Conservation (phyloP, 2,113 vertebrate genomes). For the Lynx canadensis region DNA sequence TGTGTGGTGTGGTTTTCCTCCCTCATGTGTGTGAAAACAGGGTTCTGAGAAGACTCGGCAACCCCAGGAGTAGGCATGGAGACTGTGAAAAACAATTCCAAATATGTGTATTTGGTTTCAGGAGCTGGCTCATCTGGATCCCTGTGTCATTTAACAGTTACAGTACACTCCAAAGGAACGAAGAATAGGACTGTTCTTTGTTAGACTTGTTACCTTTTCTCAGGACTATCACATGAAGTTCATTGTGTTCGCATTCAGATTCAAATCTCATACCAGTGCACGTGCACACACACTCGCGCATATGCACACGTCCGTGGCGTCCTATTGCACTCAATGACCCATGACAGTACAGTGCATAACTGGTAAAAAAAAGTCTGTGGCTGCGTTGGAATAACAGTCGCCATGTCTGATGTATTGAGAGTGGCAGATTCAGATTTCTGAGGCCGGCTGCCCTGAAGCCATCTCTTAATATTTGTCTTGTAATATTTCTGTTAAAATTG, state of each 20-base stretch:
- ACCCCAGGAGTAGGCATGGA: conserved; percentile 44
- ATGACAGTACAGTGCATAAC: background rate
- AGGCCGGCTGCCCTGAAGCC: conserved; percentile 41
- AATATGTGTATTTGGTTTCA: conserved; percentile 57
- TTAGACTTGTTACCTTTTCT: background rate
- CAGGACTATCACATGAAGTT: background rate
- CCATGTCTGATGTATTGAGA: background rate
- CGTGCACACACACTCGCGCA: accelerated
- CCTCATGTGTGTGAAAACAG: conserved; percentile 31
- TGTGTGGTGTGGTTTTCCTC: conserved; percentile 42
- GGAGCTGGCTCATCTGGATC: background rate
- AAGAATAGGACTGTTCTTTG: background rate
- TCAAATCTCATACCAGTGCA: background rate
- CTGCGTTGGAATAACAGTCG: background rate
- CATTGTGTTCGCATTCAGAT: background rate
- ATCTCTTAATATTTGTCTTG: conserved; percentile 64
- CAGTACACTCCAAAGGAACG: background rate
- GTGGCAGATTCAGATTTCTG: conserved; percentile 69
- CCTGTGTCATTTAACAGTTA: background rate
- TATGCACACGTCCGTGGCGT: background rate
- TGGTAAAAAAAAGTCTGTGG: background rate
- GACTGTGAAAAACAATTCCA: conserved; percentile 57
- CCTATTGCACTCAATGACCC: background rate
- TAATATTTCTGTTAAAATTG: conserved; percentile 43
- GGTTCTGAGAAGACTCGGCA: background rate